These are phyloP conservation scores for Ennomos quercinarius DNA, from an alignment of 2,888 invertebrate genomes.

Conservation along the genomic window DNA sequence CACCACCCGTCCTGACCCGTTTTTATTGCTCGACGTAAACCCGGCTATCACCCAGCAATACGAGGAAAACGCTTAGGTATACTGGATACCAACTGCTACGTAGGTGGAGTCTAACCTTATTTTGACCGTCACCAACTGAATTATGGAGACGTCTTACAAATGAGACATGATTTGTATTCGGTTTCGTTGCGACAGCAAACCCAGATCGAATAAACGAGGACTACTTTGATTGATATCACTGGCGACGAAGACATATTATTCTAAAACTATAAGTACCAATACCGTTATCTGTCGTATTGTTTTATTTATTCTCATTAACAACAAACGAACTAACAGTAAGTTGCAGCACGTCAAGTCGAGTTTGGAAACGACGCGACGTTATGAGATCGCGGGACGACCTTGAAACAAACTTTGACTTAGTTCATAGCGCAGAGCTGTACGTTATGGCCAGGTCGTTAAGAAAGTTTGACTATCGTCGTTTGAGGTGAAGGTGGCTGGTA, in stretches of 20 bases:
- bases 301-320: conserved; percentile 30
- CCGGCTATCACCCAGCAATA: conserved; percentile 72
- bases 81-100: conserved; percentile 64
- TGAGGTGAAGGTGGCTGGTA: conserved; percentile 71
- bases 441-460: conserved; percentile 78
- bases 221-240: conserved; percentile 47
- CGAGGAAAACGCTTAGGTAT: conserved; percentile 78
- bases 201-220: conserved; percentile 43
- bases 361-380: conserved; percentile 56
- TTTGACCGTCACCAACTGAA: conserved; percentile 61
- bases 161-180: conserved; percentile 65
- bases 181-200: conserved; percentile 45
- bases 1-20: conserved; percentile 76
- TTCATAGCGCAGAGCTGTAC: conserved; percentile 73
- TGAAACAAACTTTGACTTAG: conserved; percentile 80
- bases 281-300: conserved; percentile 21
- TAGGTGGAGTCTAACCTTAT: conserved; percentile 72
- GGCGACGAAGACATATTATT: conserved; percentile 8
- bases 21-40: conserved; percentile 82
- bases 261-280: conserved; percentile 24
- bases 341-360: conserved; percentile 50
- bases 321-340: conserved; percentile 41
- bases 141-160: conserved; percentile 69
- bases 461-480: conserved; percentile 75
- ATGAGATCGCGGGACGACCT: conserved; percentile 71